Percentiles rank a stretch among this genome's conserved stretches.
Conservation (phyloP, 2,113 vertebrate species). For the Myrmecobius fasciatus region DNA sequence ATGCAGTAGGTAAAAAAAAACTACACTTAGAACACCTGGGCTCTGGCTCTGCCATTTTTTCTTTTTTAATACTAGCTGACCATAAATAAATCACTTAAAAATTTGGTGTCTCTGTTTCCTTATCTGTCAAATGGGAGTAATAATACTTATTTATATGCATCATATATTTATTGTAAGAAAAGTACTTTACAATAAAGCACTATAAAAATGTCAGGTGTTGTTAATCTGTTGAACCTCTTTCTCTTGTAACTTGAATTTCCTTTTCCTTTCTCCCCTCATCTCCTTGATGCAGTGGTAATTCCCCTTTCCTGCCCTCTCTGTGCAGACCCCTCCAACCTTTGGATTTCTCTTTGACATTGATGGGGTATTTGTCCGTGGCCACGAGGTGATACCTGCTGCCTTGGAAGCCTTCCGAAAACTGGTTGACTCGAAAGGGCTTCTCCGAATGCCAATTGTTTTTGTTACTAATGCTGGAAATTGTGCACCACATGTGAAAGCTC, state of each 20-base stretch:
- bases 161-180: background rate
- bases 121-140: background rate
- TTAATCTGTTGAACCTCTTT: background rate
- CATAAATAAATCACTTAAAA: background rate
- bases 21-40: background rate
- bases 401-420: conserved; percentile 90
- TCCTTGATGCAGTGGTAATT: background rate
- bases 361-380: conserved; percentile 94
- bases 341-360: conserved; percentile 97
- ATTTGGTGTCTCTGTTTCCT: background rate
- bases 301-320: conserved; percentile 25
- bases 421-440: conserved; percentile 85
- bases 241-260: background rate
- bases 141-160: background rate
- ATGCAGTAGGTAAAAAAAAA: background rate
- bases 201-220: background rate
- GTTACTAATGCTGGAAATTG: conserved; percentile 97
- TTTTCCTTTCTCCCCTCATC: background rate
- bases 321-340: conserved; percentile 86
- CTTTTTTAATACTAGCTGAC: background rate
- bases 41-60: background rate
- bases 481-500: conserved; percentile 89
- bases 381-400: conserved; percentile 90
- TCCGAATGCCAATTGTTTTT: conserved; percentile 94
- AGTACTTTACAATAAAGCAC: background rate